Conservation (phyloP, 2,888 invertebrate genomes). For the Drosophila falleni region DNA sequence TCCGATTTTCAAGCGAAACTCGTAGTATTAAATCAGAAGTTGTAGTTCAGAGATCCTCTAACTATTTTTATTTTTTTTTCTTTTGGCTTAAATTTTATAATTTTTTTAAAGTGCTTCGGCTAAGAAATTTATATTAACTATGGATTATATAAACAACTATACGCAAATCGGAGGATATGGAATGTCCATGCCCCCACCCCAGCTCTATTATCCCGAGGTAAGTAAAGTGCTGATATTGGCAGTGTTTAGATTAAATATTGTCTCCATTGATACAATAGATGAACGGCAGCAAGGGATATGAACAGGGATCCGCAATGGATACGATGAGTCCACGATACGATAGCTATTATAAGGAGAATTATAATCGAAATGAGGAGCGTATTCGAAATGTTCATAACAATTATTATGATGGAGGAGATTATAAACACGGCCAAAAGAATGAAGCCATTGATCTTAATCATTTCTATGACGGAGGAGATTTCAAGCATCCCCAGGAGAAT, state of each 20-base stretch:
- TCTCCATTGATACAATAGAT: neutral
- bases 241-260: too few relatives aligned
- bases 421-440: neutral
- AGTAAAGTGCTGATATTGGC: neutral
- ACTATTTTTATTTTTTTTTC: neutral
- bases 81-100: conserved; percentile 7
- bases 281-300: conserved; percentile 2
- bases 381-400: neutral
- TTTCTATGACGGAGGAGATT: conserved; percentile 15
- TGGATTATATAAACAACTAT: conserved; percentile 12
- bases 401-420: conserved; percentile 8
- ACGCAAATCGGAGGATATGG: conserved; percentile 11
- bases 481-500: conserved; percentile 6
- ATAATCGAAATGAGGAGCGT: neutral
- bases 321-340: conserved; percentile 6
- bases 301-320: conserved; percentile 7
- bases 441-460: conserved; percentile 15
- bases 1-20: neutral
- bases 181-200: conserved; percentile 1
- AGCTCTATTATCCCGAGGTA: conserved; percentile 24
- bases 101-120: conserved; percentile 1
- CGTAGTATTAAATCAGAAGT: conserved; percentile 13
- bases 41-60: conserved; percentile 6
- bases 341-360: conserved; percentile 15
- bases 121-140: neutral